Percentiles rank a stretch among this genome's conserved stretches.
Conservation (phyloP, 1,140 invertebrate genomes). For the Pseudomyrmex flavicornis region DNA sequence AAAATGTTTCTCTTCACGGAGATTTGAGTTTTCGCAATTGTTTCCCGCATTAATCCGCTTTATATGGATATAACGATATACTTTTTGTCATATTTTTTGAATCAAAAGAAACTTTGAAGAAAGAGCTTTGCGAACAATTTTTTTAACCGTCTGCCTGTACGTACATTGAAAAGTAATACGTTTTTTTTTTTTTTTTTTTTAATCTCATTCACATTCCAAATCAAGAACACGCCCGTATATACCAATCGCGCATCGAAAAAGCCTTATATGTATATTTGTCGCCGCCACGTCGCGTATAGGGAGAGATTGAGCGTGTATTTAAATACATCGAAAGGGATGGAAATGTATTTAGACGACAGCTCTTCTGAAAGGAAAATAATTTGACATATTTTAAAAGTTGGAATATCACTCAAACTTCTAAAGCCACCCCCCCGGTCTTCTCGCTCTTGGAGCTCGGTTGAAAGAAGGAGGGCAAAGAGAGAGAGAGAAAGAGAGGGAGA, state of each 20-base stretch:
- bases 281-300: constrained; percentile 51
- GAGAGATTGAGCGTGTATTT: constrained; percentile 71
- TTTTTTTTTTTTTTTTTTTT: not conserved
- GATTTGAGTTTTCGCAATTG: not conserved
- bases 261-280: constrained; percentile 68
- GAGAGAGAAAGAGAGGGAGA: constrained; percentile 54
- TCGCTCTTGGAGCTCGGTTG: constrained; percentile 59
- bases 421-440: constrained; percentile 71
- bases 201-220: constrained; percentile 11
- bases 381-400: constrained; percentile 83
- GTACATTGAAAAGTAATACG: not conserved
- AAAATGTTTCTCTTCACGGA: constrained; percentile 38
- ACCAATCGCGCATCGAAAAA: constrained; percentile 48
- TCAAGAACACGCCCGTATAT: constrained; percentile 26
- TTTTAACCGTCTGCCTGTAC: not conserved
- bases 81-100: not conserved
- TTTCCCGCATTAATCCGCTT: not conserved
- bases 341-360: constrained; percentile 78
- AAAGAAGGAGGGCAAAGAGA: constrained; percentile 40
- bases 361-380: constrained; percentile 80
- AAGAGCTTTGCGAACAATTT: not conserved
- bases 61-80: constrained; percentile 24
- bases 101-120: not conserved
- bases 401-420: constrained; percentile 81
- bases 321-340: constrained; percentile 76